Evolutionary conservation across 2,113 vertebrate genomes (phyloP).

Genomic region (Bolborhynchus lineola): DNA sequence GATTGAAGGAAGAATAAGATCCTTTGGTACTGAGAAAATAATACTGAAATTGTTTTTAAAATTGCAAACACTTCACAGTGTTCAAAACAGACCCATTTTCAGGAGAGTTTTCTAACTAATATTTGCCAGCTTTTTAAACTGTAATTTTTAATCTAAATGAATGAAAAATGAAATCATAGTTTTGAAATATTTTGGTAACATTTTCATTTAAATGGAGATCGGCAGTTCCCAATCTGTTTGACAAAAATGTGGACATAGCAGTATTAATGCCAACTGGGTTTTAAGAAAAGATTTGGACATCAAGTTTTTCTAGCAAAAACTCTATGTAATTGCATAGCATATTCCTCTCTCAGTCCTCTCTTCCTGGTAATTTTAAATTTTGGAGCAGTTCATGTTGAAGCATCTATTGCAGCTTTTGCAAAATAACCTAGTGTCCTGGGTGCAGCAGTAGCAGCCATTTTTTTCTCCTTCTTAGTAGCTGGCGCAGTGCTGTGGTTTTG

Average conservation of each 20-base stretch:
- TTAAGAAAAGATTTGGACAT: not conserved
- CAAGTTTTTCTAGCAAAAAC: not conserved
- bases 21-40: not conserved
- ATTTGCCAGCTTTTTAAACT: not conserved
- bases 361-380: not conserved
- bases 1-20: not conserved
- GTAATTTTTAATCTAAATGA: not conserved
- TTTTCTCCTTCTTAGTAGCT: too few relatives aligned
- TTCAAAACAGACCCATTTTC: not conserved
- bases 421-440: not conserved
- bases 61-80: rapidly evolving
- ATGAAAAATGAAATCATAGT: not conserved
- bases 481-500: too few relatives aligned
- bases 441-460: too few relatives aligned
- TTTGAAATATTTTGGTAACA: not conserved
- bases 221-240: not conserved
- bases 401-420: not conserved
- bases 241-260: not conserved
- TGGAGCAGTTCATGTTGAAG: not conserved
- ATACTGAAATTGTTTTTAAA: not conserved
- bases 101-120: not conserved
- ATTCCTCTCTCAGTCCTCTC: not conserved
- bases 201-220: not conserved
- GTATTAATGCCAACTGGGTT: not conserved
- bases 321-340: not conserved